Evolutionary conservation across 2,888 invertebrate species (phyloP).

Genomic region (Endomychus coccineus): DNA sequence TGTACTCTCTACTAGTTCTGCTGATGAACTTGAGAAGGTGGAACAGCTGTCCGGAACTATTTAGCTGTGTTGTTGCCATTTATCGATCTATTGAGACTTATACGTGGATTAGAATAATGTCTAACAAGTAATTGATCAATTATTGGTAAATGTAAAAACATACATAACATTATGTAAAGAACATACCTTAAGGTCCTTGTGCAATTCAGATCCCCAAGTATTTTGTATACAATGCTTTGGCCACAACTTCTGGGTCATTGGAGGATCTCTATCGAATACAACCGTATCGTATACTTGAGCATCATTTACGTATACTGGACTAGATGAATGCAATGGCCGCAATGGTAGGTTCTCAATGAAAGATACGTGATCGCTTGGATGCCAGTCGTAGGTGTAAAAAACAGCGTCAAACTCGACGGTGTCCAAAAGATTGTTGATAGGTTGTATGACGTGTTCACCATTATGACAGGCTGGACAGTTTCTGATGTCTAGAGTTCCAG

Average conservation of each 20-base stretch:
- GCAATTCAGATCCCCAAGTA: slow-evolving; percentile 88
- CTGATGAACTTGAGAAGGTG: too few relatives aligned
- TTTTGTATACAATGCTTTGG: slow-evolving; percentile 93
- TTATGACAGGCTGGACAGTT: slow-evolving; percentile 87
- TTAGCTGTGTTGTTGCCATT: too few relatives aligned
- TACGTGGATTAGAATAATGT: too few relatives aligned
- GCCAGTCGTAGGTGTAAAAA: slow-evolving; percentile 94
- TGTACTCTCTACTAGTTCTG: too few relatives aligned
- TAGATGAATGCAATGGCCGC: slow-evolving; percentile 62
- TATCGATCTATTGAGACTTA: too few relatives aligned
- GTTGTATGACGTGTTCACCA: slow-evolving; percentile 80
- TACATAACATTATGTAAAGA: too few relatives aligned
- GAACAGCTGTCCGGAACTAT: too few relatives aligned
- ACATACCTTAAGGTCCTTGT: slow-evolving; percentile 76
- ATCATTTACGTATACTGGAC: slow-evolving; percentile 62
- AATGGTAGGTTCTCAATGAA: slow-evolving; percentile 85
- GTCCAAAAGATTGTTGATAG: slow-evolving; percentile 78
- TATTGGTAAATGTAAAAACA: too few relatives aligned
- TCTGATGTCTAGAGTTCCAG: slow-evolving; percentile 84
- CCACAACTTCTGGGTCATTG: slow-evolving; percentile 84
- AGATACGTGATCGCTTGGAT: slow-evolving; percentile 89
- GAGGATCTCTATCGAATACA: slow-evolving; percentile 76
- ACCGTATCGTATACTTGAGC: slow-evolving; percentile 83
- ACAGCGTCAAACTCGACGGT: slow-evolving; percentile 75
- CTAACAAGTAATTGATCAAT: too few relatives aligned